phyloP scores from a whole-genome alignment of 2,888 invertebrate genomes.

The Mythimna loreyi region DNA sequence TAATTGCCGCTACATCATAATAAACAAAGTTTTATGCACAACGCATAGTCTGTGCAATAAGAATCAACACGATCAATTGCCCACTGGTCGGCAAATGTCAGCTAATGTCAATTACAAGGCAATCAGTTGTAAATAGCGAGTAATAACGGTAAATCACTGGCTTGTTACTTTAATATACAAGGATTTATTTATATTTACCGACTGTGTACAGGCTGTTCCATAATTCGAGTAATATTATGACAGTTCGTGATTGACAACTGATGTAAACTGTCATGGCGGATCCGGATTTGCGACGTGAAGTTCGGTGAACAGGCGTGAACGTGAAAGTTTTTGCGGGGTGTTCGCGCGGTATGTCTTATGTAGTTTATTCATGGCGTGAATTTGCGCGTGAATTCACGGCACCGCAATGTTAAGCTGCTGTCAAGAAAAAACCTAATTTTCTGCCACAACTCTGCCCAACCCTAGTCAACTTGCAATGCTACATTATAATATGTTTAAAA shows the following conservation, averaged over 20 bases:
- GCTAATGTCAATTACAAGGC: slow-evolving; percentile 77
- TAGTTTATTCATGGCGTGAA: no score
- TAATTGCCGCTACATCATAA: slow-evolving; percentile 25
- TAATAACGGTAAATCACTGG: slow-evolving; percentile 75
- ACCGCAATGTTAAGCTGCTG: no score
- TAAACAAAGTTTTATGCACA: slow-evolving; percentile 31
- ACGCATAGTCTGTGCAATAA: slow-evolving; percentile 37
- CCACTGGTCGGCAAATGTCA: slow-evolving; percentile 70
- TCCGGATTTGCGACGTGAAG: no score
- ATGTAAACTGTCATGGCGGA: not conserved
- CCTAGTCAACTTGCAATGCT: no score
- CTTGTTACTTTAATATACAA: slow-evolving; percentile 67
- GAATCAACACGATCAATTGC: slow-evolving; percentile 63
- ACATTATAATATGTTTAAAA: no score
- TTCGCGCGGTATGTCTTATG: no score
- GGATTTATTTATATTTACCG: slow-evolving; percentile 47
- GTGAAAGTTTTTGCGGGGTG: no score
- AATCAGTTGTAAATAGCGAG: slow-evolving; percentile 74
- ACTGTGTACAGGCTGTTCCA: slow-evolving; percentile 17
- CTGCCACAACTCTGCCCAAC: no score
- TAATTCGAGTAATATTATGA: not conserved
- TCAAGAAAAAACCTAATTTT: no score
- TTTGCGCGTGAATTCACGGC: no score
- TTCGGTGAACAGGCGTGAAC: no score
- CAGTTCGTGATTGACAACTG: slow-evolving; percentile 9